Conservation (phyloP, 2,888 invertebrate genomes). For the Cheiracanthium punctorium region DNA sequence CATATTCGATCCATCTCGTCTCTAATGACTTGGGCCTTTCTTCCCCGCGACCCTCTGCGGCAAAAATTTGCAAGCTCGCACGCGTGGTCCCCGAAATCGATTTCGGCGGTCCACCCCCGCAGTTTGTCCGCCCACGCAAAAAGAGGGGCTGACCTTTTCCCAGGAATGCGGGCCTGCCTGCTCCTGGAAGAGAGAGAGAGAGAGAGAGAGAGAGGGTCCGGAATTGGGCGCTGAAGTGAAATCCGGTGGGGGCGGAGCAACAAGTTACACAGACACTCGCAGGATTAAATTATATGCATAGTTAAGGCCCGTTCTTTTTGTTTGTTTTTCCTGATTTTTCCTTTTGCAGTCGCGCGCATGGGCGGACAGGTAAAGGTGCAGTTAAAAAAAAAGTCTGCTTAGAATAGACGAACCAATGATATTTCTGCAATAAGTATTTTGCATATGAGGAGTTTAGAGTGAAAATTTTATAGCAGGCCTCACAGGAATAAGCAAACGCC, state of each 20-base stretch:
- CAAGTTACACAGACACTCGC: background rate
- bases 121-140: constrained; percentile 2
- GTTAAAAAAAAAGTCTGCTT: too few species aligned
- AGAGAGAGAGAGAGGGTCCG: background rate
- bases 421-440: too few species aligned
- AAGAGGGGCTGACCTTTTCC: constrained; percentile 11
- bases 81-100: background rate
- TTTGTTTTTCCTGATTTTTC: too few species aligned
- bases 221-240: background rate
- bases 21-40: background rate
- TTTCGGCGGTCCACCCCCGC: background rate
- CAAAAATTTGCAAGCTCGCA: background rate
- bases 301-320: too few species aligned
- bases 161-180: background rate
- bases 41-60: background rate
- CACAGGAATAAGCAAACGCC: too few species aligned
- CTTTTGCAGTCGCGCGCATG: too few species aligned
- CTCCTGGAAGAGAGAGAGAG: background rate
- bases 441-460: too few species aligned
- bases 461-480: too few species aligned
- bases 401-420: too few species aligned
- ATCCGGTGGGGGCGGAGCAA: background rate
- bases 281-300: background rate
- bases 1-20: background rate
- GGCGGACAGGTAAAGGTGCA: too few species aligned